Conservation (phyloP, 2,888 invertebrate genomes). For the Sarcophaga caerulescens region DNA sequence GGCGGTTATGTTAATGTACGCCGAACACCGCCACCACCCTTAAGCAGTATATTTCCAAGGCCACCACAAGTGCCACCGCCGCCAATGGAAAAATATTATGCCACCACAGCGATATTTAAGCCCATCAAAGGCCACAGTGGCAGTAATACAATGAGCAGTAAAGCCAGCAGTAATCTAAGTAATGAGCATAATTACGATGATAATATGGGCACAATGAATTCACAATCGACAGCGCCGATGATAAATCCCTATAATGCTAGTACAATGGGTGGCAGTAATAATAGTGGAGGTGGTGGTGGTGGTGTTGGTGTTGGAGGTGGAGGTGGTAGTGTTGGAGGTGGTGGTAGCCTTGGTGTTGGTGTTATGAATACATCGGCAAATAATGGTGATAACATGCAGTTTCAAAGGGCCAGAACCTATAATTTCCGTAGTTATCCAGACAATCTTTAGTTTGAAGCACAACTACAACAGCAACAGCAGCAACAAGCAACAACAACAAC, state of each 20-base stretch:
- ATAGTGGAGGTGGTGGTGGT: conserved; percentile 66
- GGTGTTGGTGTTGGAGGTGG: conserved; percentile 42
- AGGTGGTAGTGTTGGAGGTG: conserved; percentile 58
- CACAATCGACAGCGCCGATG: conserved; percentile 80
- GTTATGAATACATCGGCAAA: conserved; percentile 69
- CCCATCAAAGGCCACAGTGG: conserved; percentile 80
- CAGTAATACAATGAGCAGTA: conserved; percentile 70
- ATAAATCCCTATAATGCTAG: conserved; percentile 73
- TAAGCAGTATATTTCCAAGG: conserved; percentile 83
- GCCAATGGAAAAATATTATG: conserved; percentile 87
- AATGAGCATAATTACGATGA: conserved; percentile 77
- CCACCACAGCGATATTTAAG: conserved; percentile 85
- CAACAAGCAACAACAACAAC: conserved; percentile 23
- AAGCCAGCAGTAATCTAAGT: conserved; percentile 71
- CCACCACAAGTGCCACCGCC: conserved; percentile 87
- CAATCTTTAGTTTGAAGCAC: conserved; percentile 80
- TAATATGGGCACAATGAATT: conserved; percentile 79
- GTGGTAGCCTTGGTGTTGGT: conserved; percentile 51
- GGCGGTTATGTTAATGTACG: conserved; percentile 81
- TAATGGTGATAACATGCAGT: conserved; percentile 74
- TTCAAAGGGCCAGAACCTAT: conserved; percentile 80
- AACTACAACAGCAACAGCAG: conserved; percentile 39
- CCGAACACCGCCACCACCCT: conserved; percentile 81
- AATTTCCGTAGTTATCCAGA: conserved; percentile 81
- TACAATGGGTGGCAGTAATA: conserved; percentile 63